Conservation (phyloP, 37 sponge, comb jelly and placozoan species). For the Amphimedon queenslandica region DNA sequence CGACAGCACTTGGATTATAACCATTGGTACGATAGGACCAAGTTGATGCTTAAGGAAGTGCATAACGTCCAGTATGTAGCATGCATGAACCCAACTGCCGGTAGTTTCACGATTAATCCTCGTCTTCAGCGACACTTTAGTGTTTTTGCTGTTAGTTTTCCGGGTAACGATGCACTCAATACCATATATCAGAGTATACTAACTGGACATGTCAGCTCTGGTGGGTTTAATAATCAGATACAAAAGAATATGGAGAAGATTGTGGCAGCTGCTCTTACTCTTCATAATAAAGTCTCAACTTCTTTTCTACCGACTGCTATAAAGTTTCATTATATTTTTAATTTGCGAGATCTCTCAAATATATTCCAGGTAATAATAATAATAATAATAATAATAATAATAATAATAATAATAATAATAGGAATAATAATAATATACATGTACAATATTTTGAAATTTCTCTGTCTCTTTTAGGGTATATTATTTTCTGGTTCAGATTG, state of each 20-base stretch:
- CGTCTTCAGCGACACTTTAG: conserved; percentile 98
- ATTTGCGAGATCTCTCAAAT: conserved; percentile 96
- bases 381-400: no score
- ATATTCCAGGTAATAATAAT: conserved; percentile 77
- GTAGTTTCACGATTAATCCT: conserved; percentile 99
- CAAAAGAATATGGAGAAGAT: conserved; percentile 76
- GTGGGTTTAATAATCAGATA: conserved; percentile 51
- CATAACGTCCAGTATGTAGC: conserved; percentile 96
- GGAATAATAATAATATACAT: neutral
- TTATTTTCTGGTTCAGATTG: conserved; percentile 71
- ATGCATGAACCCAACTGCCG: conserved; percentile 99
- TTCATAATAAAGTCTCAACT: conserved; percentile 80
- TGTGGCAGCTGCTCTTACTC: conserved; percentile 67
- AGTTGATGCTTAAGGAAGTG: conserved; percentile 94
- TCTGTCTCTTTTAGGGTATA: conserved; percentile 53
- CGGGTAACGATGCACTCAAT: conserved; percentile 73
- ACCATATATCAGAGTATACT: conserved; percentile 95
- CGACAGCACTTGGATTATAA: conserved; percentile 96
- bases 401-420: no score
- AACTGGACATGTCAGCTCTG: conserved; percentile 65
- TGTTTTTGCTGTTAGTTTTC: conserved; percentile 98
- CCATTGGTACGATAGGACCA: conserved; percentile 95
- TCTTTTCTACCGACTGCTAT: conserved; percentile 97
- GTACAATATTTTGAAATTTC: neutral
- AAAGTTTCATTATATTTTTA: conserved; percentile 99